A percentile compares a stretch with the other conserved stretches of the same genome.
These are phyloP conservation scores for Odobenus rosmarus DNA, from an alignment of 2,113 vertebrate genomes.

Conservation along the genomic window DNA sequence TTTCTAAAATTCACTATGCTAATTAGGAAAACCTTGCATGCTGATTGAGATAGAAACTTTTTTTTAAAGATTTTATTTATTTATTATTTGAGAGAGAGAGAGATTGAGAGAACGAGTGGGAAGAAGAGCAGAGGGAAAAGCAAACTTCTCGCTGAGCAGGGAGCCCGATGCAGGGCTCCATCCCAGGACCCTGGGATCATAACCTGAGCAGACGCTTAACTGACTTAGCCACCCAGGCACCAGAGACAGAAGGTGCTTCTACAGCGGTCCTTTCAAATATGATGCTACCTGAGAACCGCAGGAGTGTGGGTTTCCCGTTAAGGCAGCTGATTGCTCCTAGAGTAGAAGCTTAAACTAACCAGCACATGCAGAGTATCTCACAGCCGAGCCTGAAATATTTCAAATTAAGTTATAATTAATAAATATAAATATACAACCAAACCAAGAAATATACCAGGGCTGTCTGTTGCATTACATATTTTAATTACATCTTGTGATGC, in stretches of 20 bases:
- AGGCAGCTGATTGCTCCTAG: background rate
- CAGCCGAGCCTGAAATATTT: background rate
- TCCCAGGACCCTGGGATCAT: too few species aligned
- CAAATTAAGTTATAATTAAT: slow-evolving; percentile 38
- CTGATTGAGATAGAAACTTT: background rate
- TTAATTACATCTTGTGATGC: slow-evolving; percentile 60
- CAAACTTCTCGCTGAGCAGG: background rate
- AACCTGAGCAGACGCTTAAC: too few species aligned
- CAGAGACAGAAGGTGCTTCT: background rate
- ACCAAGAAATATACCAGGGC: slow-evolving; percentile 8
- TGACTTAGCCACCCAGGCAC: too few species aligned
- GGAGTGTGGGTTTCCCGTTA: background rate
- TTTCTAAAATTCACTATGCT: slow-evolving; percentile 26
- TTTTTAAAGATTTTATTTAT: background rate
- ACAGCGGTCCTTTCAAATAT: background rate
- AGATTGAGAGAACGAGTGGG: background rate
- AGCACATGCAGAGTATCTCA: background rate
- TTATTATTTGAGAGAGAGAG: background rate
- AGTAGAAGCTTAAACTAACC: background rate
- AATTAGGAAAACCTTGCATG: slow-evolving; percentile 19
- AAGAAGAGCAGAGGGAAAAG: background rate
- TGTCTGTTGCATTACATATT: slow-evolving; percentile 52
- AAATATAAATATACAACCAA: slow-evolving; percentile 48
- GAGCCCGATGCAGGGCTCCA: background rate
- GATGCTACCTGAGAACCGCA: background rate